Base-by-base conservation (phyloP, 1,140 invertebrate species). In the Phenacoccus solenopsis region DNA sequence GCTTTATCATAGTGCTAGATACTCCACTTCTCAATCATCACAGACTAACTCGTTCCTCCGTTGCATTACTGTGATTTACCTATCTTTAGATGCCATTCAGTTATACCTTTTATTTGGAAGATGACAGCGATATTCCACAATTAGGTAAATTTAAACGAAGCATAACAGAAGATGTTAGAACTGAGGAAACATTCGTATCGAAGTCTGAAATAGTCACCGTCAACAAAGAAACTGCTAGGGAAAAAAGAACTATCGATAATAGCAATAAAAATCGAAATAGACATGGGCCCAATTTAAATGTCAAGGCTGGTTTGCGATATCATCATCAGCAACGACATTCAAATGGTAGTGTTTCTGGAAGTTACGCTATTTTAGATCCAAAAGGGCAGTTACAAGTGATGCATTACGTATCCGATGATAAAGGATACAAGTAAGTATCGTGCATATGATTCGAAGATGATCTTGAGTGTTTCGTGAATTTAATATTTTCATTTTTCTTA, bases 241-340 rank as follows among this genome's bases (percentile, higher is more conserved):
- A 25, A 16, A 64, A 64, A 27, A 20, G 59, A 64, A 64, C 59
- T 4, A 24, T 5, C 25, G 21, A 64, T 25, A 64, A 64, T 3
- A 25, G 7, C 56, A 9, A 20, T 4, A 24, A 24, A 10, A 64
- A 24, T 64, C 25, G 22, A 4, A 64, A 24, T 10, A 24, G 20
- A 24, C 25, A 64, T 4, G 22, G 59, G 22, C 59, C 59, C 16
- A 64, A 64, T 64, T 27, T 64, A 25, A 24, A 64, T 24, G 21
- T 64, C 1, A 64, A 64, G 20, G 59, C 59, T 24, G 25, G 25
- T 16, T 27, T 64, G 25, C 12, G 59, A 64, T 64, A 64, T 27
- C 59, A 64, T 64, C 59, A 64, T 27, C 59, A 64, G 16, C 59
- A 64, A 64, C 59, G 59, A 3, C 59, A 64, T 64, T 3, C 59